Percentiles rank a stretch among this genome's conserved stretches.
These are phyloP conservation scores for Adela reaumurella DNA, from an alignment of 2,888 invertebrate species.

Conservation along the genomic window DNA sequence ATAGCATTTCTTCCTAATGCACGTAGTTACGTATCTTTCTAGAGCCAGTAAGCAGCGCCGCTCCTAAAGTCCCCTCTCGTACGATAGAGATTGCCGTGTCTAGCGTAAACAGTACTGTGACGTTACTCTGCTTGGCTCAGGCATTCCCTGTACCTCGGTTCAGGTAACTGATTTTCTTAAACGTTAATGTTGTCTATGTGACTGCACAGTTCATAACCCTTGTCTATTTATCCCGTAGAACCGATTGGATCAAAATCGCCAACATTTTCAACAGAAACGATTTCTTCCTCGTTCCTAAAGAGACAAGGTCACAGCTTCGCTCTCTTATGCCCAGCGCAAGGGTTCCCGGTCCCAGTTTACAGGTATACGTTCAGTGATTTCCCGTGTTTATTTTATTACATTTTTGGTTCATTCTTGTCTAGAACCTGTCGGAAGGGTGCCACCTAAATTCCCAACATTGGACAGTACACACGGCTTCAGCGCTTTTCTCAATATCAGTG, in stretches of 20 bases:
- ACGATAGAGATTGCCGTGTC: constrained; percentile 45
- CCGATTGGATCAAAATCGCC: constrained; percentile 44
- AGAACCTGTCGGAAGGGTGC: constrained; percentile 60
- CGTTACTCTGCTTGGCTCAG: constrained; percentile 63
- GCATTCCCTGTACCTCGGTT: constrained; percentile 64
- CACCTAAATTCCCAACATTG: constrained; percentile 70
- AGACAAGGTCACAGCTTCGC: constrained; percentile 28
- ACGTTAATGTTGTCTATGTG: not conserved
- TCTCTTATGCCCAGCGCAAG: constrained; percentile 61
- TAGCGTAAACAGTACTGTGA: constrained; percentile 27
- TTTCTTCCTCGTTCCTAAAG: constrained; percentile 31
- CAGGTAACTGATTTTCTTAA: constrained; percentile 45
- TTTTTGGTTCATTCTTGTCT: constrained; percentile 20
- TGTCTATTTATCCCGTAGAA: constrained; percentile 18
- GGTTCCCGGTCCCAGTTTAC: constrained; percentile 25
- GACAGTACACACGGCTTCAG: constrained; percentile 60
- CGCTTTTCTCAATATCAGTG: constrained; percentile 48
- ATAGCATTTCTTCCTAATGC: constrained; percentile 6
- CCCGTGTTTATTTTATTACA: no score
- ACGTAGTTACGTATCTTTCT: constrained; percentile 9
- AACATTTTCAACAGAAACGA: constrained; percentile 35
- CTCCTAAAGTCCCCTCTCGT: constrained; percentile 62
- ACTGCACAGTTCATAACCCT: not conserved
- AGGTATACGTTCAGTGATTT: constrained; percentile 14
- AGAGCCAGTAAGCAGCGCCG: constrained; percentile 70